A percentile compares a stretch with the other conserved stretches of the same genome.
Conservation (phyloP, 2,888 invertebrate species). For the Napeogenes inachia region DNA sequence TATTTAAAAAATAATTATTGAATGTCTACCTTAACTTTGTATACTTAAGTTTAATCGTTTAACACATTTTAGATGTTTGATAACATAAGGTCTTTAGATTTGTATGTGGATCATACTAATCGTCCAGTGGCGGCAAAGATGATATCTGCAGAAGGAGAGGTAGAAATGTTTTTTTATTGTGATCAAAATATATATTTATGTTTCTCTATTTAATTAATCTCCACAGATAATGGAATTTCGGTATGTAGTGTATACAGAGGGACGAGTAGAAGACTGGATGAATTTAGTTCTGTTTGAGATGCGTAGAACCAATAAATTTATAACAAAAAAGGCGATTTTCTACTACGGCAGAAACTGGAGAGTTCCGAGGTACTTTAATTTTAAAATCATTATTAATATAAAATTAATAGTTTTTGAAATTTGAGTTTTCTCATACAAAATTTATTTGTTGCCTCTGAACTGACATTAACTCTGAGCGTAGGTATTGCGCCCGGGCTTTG, state of each 20-base stretch:
- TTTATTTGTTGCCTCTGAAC: too few species aligned
- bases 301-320: conserved; percentile 87
- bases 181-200: neutral
- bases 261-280: conserved; percentile 96
- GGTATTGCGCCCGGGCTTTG: too few species aligned
- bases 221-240: conserved; percentile 85
- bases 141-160: conserved; percentile 92
- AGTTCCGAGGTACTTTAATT: conserved; percentile 70
- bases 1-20: neutral
- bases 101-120: conserved; percentile 81
- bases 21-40: neutral
- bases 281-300: conserved; percentile 89
- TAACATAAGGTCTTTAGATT: conserved; percentile 86
- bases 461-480: too few species aligned
- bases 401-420: too few species aligned
- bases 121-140: conserved; percentile 86
- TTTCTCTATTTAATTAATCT: conserved; percentile 12
- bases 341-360: conserved; percentile 88
- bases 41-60: neutral
- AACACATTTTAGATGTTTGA: conserved; percentile 86
- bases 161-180: conserved; percentile 37
- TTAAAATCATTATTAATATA: conserved; percentile 12
- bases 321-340: conserved; percentile 92
- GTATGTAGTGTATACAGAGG: conserved; percentile 82
- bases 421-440: too few species aligned